Conservation (phyloP, 2,888 invertebrate species). For the Fabriciana adippe region DNA sequence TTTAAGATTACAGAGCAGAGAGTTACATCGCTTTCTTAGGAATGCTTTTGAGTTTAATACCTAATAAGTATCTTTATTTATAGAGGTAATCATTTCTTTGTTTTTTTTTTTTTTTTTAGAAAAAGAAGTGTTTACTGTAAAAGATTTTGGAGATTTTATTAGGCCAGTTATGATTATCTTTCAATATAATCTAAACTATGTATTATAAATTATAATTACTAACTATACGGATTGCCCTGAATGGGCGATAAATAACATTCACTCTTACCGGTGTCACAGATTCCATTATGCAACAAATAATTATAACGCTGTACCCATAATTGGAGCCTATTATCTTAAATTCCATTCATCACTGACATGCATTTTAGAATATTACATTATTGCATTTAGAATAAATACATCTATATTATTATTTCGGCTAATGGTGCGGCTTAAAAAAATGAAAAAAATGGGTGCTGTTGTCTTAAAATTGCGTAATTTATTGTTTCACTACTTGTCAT, state of each 20-base stretch:
- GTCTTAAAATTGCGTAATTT: conserved; percentile 10
- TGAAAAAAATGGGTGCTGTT: conserved; percentile 11
- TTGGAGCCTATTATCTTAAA: conserved; percentile 28
- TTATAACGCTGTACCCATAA: conserved; percentile 23
- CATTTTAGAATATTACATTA: conserved; percentile 1
- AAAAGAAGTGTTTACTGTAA: no score
- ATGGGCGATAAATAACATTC: conserved; percentile 16
- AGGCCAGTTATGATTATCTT: no score
- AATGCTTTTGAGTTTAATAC: not conserved
- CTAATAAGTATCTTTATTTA: not conserved
- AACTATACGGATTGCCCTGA: conserved; percentile 2
- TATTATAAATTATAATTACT: not conserved
- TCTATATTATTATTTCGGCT: conserved; percentile 2
- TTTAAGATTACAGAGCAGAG: conserved; percentile 29
- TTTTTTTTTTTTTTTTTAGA: no score
- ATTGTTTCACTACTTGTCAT: conserved; percentile 13
- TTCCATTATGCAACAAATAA: conserved; percentile 28
- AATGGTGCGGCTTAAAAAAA: conserved; percentile 11
- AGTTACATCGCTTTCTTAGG: conserved; percentile 23
- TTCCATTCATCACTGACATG: conserved; percentile 24
- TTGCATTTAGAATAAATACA: conserved; percentile 14
- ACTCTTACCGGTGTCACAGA: conserved; percentile 9
- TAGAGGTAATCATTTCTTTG: no score
- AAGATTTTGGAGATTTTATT: no score
- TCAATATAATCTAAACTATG: no score